A percentile compares a stretch with the other conserved stretches of the same genome.
Conservation (phyloP, 2,113 vertebrate genomes). For the Trichomycterus rosablanca region DNA sequence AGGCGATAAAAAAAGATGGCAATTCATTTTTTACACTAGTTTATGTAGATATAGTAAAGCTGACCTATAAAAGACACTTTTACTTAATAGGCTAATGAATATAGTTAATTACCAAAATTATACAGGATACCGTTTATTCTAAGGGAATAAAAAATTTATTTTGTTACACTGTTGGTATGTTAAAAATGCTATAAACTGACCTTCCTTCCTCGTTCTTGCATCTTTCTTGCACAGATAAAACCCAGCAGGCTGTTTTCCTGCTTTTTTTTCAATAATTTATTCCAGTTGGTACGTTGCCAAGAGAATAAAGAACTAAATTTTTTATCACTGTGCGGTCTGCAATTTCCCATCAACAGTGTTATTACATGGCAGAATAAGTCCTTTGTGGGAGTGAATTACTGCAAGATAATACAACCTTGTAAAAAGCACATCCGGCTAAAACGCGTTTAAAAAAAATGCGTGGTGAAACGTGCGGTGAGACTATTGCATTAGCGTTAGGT, state of each 20-base stretch:
- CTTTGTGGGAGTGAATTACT: constrained; percentile 55
- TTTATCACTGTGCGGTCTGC: constrained; percentile 44
- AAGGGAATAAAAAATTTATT: no score
- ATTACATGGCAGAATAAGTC: constrained; percentile 45
- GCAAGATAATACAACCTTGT: constrained; percentile 53
- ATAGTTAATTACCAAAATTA: not conserved
- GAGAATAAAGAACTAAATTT: constrained; percentile 48
- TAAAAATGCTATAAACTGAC: no score
- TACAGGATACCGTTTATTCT: no score
- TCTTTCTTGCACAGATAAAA: constrained; percentile 27
- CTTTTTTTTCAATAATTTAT: constrained; percentile 39
- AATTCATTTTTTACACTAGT: no score
- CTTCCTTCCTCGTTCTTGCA: no score
- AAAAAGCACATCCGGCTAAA: constrained; percentile 43
- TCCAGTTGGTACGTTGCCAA: constrained; percentile 30
- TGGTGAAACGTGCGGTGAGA: constrained; percentile 41
- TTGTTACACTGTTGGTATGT: no score
- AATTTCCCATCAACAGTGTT: constrained; percentile 49
- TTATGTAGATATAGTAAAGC: constrained; percentile 10
- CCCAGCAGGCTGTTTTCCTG: constrained; percentile 38
- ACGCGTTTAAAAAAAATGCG: constrained; percentile 44
- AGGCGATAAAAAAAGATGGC: no score
- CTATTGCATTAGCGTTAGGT: constrained; percentile 18
- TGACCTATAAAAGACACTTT: not conserved
- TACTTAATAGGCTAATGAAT: not conserved